phyloP scores from a whole-genome alignment of 2,888 invertebrate genomes.

The Gryllus longicercus region DNA sequence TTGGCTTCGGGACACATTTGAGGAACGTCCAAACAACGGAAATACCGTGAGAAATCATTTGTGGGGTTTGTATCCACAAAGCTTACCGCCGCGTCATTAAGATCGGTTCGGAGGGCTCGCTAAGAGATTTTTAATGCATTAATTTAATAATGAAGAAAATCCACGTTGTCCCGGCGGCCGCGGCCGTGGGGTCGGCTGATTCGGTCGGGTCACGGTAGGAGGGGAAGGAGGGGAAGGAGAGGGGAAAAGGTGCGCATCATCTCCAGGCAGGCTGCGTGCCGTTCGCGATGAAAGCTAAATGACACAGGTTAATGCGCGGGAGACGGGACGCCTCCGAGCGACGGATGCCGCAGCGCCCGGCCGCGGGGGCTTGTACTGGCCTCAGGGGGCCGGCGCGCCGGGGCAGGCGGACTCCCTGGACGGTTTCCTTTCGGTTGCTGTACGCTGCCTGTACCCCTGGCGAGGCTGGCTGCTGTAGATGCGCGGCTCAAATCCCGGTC shows the following conservation, averaged over 20 bases:
- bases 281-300: neutral
- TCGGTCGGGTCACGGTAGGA: neutral
- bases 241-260: neutral
- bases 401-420: too few relatives aligned
- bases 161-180: neutral
- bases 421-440: too few relatives aligned
- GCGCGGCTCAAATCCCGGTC: too few relatives aligned
- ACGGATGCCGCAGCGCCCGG: too few relatives aligned
- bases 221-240: neutral
- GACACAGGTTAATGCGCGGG: neutral
- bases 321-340: too few relatives aligned
- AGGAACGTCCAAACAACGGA: neutral
- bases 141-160: slow-evolving; percentile 1
- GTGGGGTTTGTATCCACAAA: neutral
- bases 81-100: slow-evolving; percentile 17
- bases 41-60: slow-evolving; percentile 17
- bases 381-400: too few relatives aligned
- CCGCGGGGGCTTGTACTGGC: too few relatives aligned
- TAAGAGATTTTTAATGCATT: slow-evolving; percentile 10
- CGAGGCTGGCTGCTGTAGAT: too few relatives aligned
- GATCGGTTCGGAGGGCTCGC: neutral
- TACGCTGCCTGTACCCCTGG: too few relatives aligned
- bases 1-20: slow-evolving; percentile 1
- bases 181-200: neutral
- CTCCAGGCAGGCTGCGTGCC: neutral